Evolutionary conservation across 1,140 invertebrate genomes (phyloP).

Genomic region (Papilio machaon): DNA sequence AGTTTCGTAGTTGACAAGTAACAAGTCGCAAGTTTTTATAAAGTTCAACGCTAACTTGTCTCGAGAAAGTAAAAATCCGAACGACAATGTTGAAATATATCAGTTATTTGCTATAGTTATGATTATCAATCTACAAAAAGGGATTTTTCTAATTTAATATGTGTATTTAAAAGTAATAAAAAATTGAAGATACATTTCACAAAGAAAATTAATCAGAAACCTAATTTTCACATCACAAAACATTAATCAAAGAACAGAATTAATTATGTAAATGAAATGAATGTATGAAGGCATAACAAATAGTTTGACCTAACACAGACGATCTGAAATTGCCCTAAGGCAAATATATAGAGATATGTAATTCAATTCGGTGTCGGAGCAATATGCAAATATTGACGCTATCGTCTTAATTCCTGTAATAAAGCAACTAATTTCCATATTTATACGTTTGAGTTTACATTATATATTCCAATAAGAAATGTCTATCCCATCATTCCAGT

Average conservation of each 20-base stretch:
- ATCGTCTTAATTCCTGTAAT: conserved; percentile 20
- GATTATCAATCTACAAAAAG: too few species aligned
- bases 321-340: not conserved
- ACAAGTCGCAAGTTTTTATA: not conserved
- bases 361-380: conserved; percentile 8
- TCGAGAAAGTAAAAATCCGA: not conserved
- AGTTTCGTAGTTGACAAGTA: not conserved
- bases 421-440: conserved; percentile 7
- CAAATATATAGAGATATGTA: conserved; percentile 12
- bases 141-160: too few species aligned
- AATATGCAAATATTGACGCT: conserved; percentile 24
- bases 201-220: not conserved
- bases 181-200: too few species aligned
- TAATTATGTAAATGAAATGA: not conserved
- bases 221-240: not conserved
- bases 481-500: not conserved
- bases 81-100: not conserved
- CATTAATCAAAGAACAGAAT: not conserved
- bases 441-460: not conserved
- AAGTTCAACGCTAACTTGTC: not conserved
- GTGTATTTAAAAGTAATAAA: too few species aligned
- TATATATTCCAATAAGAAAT: conserved; percentile 4
- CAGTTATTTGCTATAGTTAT: not conserved
- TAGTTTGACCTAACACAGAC: conserved; percentile 10
- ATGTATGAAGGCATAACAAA: too few species aligned